phyloP scores from a whole-genome alignment of 2,888 invertebrate genomes.

The Himalopsyche anomala region DNA sequence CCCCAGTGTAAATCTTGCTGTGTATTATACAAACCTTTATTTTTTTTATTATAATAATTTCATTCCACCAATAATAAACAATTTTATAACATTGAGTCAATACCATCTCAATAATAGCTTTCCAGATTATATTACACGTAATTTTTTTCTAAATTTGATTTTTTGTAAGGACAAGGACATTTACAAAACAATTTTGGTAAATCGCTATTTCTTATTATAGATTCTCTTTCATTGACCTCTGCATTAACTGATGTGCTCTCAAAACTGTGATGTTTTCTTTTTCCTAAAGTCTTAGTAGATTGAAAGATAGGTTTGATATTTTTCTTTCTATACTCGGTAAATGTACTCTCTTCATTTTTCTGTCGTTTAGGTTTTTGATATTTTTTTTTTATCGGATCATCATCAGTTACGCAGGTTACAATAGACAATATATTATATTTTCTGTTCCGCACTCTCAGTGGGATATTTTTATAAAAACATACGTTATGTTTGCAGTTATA shows the following conservation, averaged over 20 bases:
- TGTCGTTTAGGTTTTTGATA: neutral
- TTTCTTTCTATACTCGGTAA: neutral
- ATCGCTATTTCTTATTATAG: neutral
- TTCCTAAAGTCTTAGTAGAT: neutral
- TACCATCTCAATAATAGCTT: no score
- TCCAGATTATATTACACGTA: no score
- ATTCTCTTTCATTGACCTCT: neutral
- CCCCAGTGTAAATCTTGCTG: no score
- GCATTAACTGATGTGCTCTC: neutral
- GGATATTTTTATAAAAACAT: neutral
- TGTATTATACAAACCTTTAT: no score
- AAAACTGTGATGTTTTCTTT: constrained; percentile 1
- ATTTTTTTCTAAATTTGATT: neutral
- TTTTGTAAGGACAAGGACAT: constrained; percentile 53
- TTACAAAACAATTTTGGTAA: constrained; percentile 44
- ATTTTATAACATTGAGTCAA: no score
- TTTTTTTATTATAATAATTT: no score
- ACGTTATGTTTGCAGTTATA: neutral
- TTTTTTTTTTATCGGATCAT: constrained; percentile 5
- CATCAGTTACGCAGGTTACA: neutral
- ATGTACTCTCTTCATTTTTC: constrained; percentile 23
- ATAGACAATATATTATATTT: constrained; percentile 21
- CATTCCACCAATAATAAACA: no score
- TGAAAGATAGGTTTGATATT: neutral
- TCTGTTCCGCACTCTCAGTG: neutral